Evolutionary conservation across 2,888 invertebrate genomes (phyloP), one percentile per base, ranked within the genome.

Genomic region (Himalopsyche japonica): DNA sequence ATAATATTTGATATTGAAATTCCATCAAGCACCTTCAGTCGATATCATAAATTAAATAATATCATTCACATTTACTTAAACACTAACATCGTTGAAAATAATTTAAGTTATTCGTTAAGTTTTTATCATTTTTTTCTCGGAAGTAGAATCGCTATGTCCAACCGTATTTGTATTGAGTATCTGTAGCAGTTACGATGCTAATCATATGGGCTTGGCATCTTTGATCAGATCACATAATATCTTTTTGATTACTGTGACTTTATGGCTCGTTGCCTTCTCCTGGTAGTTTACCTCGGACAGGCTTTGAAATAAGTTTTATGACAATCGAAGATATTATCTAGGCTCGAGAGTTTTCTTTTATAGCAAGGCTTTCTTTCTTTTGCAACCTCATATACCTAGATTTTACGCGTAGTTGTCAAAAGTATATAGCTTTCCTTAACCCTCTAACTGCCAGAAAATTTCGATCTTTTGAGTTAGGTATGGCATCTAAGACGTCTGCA

Each of bases 151-250:
- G 43, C 2, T n/a, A n/a, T 1, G 15, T 4, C 43, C 15, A 43
- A 12, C 43, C 15, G 15, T 43, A 15, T 43, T 43, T 43, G 43
- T 15, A 57, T 57, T 57, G n/a, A 57, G 7, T 8, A 57, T 24
- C 20, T n/a, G 10, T 57, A 20, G 10, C 24, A n/a, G 57, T 57
- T 20, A 57, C 30, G 76, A 76, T 76, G 34, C 76, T 34, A 34
- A 76, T 76, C 76, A 18, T 76, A 76, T 76, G 76, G 32, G 76
- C 30, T 15, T n/a, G 34, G 76, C 76, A 76, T 32, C 34, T n/a
- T 15, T 7, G 80, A 80, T 48, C 47, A 48, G 48, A 77, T 77
- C 77, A 47, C 77, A 34, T 82, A 82, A 82, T 82, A 82, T 48
- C 43, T 76, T 76, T 77, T 76, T 77, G 81, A 82, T 77, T 48